These are phyloP conservation scores for Cladopsammia gracilis DNA, from an alignment of 64 coral and sea anemone species.

Conservation along the genomic window DNA sequence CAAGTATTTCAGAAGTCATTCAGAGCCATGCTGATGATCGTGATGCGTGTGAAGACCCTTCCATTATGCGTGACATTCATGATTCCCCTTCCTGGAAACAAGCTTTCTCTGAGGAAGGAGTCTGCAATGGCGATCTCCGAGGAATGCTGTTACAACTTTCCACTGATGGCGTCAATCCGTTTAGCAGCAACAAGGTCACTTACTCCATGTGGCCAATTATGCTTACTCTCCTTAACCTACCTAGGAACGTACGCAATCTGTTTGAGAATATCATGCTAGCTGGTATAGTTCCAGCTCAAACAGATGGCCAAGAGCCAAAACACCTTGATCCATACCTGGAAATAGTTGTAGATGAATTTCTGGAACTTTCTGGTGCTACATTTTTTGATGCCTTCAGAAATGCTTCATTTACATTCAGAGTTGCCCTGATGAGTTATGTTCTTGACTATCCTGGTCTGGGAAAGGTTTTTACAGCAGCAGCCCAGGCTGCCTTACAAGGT, in stretches of 20 bases:
- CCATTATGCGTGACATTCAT: constrained; percentile 32
- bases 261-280: constrained; percentile 42
- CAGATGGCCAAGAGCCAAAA: constrained; percentile 28
- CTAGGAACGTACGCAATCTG: constrained; percentile 17
- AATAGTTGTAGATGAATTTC: constrained; percentile 34
- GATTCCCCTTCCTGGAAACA: constrained; percentile 6
- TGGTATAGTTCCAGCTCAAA: constrained; percentile 36
- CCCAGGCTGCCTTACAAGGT: constrained; percentile 19
- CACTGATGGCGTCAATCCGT: constrained; percentile 49
- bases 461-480: constrained; percentile 38
- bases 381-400: constrained; percentile 24
- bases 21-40: constrained; percentile 6
- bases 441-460: constrained; percentile 46
- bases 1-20: constrained; percentile 24
- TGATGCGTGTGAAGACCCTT: too few relatives aligned
- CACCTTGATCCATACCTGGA: constrained; percentile 38
- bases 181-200: constrained; percentile 17
- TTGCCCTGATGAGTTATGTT: constrained; percentile 30
- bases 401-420: constrained; percentile 4
- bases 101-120: background rate
- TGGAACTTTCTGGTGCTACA: background rate
- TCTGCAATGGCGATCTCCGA: constrained; percentile 23
- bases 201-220: constrained; percentile 70
- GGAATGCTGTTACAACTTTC: constrained; percentile 25
- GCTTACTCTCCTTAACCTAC: constrained; percentile 26